Evolutionary conservation across 2,888 invertebrate genomes (phyloP).

Genomic region (Pristionchus japonicus): DNA sequence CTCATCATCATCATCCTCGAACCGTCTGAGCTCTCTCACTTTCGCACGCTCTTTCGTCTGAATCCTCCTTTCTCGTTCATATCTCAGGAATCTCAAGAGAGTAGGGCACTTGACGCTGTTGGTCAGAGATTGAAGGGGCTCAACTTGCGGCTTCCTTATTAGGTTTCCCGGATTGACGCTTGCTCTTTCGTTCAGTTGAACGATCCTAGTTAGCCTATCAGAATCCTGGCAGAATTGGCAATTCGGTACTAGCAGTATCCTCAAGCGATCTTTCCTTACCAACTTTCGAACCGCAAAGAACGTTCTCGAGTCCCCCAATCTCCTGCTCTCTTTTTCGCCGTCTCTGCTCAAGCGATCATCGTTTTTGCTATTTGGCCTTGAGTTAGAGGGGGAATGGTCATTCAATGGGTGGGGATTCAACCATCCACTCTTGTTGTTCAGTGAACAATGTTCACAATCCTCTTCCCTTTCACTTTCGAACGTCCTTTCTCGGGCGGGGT

Average conservation of each 20-base stretch:
- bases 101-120: no score
- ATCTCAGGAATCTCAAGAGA: not conserved
- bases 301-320: no score
- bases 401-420: slow-evolving; percentile 7
- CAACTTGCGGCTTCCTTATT: no score
- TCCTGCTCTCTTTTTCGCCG: no score
- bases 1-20: not conserved
- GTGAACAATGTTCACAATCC: not conserved
- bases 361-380: slow-evolving; percentile 28
- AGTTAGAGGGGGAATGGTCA: not conserved
- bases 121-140: no score
- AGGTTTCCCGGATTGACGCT: no score
- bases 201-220: no score
- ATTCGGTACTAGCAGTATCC: no score
- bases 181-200: no score
- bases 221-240: no score
- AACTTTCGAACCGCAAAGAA: no score
- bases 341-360: slow-evolving; percentile 1
- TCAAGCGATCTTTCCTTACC: no score
- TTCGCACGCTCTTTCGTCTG: not conserved
- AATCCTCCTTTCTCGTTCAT: not conserved
- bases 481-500: not conserved
- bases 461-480: slow-evolving; percentile 4
- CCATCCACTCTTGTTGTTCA: not conserved
- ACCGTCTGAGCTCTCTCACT: not conserved